Conservation (phyloP, 2,888 invertebrate genomes). For the Mythimna pallens region DNA sequence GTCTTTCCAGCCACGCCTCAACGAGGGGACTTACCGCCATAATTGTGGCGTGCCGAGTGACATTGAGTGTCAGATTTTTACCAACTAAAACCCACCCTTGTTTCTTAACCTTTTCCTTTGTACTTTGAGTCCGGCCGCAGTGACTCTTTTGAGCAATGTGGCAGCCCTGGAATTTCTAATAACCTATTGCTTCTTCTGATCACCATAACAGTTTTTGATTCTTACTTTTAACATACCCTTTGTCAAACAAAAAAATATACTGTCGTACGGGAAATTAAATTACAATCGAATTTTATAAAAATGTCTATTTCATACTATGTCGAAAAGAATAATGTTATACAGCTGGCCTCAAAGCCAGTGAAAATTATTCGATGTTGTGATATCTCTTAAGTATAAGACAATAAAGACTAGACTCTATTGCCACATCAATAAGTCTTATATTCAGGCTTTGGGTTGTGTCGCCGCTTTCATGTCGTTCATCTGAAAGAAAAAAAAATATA, state of each 20-base stretch:
- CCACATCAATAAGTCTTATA: conserved; percentile 32
- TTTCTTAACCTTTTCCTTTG: too few species aligned
- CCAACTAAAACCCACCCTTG: too few species aligned
- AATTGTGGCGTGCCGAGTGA: too few species aligned
- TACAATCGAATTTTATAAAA: conserved; percentile 9
- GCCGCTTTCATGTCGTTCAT: conserved; percentile 51
- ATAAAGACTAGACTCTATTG: conserved; percentile 14
- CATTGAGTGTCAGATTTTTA: too few species aligned
- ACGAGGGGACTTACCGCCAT: too few species aligned
- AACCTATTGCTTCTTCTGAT: too few species aligned
- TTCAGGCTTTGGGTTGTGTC: conserved; percentile 28
- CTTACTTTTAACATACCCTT: too few species aligned
- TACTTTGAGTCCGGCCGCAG: too few species aligned
- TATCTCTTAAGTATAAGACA: conserved; percentile 1
- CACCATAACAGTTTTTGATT: too few species aligned
- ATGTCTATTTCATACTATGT: conserved; percentile 41
- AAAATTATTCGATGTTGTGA: conserved; percentile 10
- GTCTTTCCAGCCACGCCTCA: too few species aligned
- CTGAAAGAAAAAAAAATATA: conserved; percentile 46
- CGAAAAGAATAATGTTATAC: conserved; percentile 1
- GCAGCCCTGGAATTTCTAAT: too few species aligned
- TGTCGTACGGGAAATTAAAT: neutral
- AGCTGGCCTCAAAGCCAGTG: conserved; percentile 2
- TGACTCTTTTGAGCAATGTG: too few species aligned
- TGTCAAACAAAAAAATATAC: neutral